Percentiles rank a stretch among this genome's conserved stretches.
phyloP scores from a whole-genome alignment of 2,797 vertebrate species.

The Arnoldichthys spilopterus region DNA sequence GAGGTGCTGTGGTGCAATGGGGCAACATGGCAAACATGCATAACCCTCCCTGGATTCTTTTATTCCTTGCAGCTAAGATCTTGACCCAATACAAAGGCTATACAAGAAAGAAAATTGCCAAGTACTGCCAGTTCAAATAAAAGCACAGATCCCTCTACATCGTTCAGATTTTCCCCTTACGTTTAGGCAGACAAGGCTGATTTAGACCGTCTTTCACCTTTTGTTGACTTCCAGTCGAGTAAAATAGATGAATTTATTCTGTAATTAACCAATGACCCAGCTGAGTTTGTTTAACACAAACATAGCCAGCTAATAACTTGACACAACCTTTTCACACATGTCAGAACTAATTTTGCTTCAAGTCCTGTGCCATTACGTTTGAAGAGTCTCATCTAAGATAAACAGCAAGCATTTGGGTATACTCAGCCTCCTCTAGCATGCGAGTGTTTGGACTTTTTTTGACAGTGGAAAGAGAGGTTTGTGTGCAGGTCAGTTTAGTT shows the following conservation, averaged over 20 bases:
- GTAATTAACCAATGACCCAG: constrained; percentile 63
- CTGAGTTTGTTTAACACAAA: constrained; percentile 58
- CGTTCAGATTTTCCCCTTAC: constrained; percentile 30
- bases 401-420: constrained; percentile 24
- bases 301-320: constrained; percentile 60
- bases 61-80: constrained; percentile 31
- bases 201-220: constrained; percentile 19
- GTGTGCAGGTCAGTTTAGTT: constrained; percentile 42
- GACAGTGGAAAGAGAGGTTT: constrained; percentile 25
- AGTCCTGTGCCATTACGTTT: constrained; percentile 36
- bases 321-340: constrained; percentile 55
- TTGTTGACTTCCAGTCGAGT: constrained; percentile 52
- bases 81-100: constrained; percentile 34
- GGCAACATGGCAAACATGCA: constrained; percentile 41
- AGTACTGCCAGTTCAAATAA: constrained; percentile 9
- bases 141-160: constrained; percentile 45
- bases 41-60: constrained; percentile 32
- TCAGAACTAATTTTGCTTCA: constrained; percentile 39
- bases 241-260: constrained; percentile 59
- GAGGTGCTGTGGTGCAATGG: neutral
- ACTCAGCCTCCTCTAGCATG: neutral
- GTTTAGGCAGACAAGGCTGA: neutral
- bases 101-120: constrained; percentile 24
- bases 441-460: constrained; percentile 6
- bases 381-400: constrained; percentile 23